Conservation (phyloP, 1,140 invertebrate genomes). For the Sipha flava region DNA sequence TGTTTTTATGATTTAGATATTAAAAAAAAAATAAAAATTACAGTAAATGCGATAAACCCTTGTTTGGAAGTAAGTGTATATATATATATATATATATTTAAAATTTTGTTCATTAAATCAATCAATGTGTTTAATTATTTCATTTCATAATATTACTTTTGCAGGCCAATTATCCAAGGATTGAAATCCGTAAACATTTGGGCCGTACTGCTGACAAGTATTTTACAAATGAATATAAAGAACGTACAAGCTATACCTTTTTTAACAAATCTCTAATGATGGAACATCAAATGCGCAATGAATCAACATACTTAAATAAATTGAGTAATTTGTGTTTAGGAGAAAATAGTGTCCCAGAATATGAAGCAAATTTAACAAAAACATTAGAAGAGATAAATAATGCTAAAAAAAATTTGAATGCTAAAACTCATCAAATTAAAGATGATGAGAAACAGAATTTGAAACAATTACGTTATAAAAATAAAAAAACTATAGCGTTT, state of each 20-base stretch:
- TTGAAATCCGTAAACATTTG: background rate
- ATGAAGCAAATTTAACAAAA: background rate
- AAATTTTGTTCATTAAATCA: too few species aligned
- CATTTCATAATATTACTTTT: background rate
- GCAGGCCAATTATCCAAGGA: slow-evolving; percentile 12
- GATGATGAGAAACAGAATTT: background rate
- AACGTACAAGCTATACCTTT: background rate
- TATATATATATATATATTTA: background rate
- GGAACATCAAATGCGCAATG: background rate
- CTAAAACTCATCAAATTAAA: background rate
- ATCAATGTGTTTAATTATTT: background rate
- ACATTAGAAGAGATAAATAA: background rate
- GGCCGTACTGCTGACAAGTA: background rate
- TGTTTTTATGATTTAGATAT: background rate
- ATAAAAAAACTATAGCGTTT: background rate
- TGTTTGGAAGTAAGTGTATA: background rate
- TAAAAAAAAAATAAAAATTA: background rate
- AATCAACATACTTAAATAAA: background rate
- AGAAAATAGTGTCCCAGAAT: background rate
- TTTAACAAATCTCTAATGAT: background rate
- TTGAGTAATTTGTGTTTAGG: background rate
- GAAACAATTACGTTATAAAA: background rate
- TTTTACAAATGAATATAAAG: background rate
- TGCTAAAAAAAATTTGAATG: background rate
- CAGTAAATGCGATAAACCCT: background rate